phyloP scores from a whole-genome alignment of 2,113 vertebrate species.

The Pomatostomus ruficeps region DNA sequence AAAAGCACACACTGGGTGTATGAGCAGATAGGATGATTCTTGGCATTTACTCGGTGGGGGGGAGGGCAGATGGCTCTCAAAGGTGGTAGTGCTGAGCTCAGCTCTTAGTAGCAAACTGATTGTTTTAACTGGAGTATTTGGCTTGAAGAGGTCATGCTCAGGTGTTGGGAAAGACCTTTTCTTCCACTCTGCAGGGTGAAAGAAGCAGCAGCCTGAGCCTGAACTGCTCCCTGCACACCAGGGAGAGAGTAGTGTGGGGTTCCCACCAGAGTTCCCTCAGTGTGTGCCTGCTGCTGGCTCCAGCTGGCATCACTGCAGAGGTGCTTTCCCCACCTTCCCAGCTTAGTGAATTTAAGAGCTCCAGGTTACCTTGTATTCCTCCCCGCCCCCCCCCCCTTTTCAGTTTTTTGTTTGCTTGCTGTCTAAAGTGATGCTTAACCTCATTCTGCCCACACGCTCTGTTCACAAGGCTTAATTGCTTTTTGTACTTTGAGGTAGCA shows the following conservation, averaged over 20 bases:
- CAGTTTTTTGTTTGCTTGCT: background rate
- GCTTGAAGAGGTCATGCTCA: background rate
- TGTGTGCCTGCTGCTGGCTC: background rate
- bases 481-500: background rate
- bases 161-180: background rate
- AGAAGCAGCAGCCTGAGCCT: background rate
- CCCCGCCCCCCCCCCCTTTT: background rate
- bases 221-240: background rate
- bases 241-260: background rate
- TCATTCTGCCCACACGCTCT: background rate
- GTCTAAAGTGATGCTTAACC: background rate
- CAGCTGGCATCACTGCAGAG: background rate
- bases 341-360: background rate
- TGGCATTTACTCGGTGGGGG: background rate
- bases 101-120: background rate
- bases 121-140: background rate
- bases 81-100: background rate
- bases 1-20: background rate
- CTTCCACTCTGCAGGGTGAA: background rate
- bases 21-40: background rate
- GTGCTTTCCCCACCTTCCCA: background rate
- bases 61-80: background rate
- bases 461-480: background rate
- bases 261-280: background rate
- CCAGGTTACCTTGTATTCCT: background rate